Base-by-base conservation (phyloP, 2,797 vertebrate species). In the Capromys pilorides region DNA sequence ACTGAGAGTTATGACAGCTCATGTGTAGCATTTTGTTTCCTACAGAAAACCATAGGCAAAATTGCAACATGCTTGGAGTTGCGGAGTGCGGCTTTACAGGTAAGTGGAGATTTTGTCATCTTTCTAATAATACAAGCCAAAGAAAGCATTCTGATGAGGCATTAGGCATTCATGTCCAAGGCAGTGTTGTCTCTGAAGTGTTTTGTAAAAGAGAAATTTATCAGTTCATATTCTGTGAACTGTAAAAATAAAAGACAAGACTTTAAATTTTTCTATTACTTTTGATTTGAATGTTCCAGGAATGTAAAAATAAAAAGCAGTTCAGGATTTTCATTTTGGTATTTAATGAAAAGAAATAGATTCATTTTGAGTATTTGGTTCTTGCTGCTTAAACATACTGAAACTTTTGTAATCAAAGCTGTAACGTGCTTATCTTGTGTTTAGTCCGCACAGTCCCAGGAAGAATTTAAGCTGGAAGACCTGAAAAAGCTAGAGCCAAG, bases 61-160 rank as follows among this genome's bases (percentile, higher is more conserved):
- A 99, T 99, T 97, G 99, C 99, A 98, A 99, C 99, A 98, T 99
- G 99, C 96, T 98, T 99, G 98, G 99, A 99, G 98, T 98, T 99
- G 98, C 98, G 99, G 98, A 99, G 99, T 94, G 98, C 98, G 95
- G 99, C 99, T 97, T 98, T 99, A 98, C 99, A 99, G 99, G 99
- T 99, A 98, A 90, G 96, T 97, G 26, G 2, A 5, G 1, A 31
- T 69, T 36, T 78, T 73, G 19, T 22, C 4, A 18, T 39, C 2
- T 87, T 93, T 54, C 2, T 88, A 64, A 39, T 88, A 64, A 39
- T 59, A 51, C 39, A 86, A 82, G 61, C 33, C 36, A 89, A 88
- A 71, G 87, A 49, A 62, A 49, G 81, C 64, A 45, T 57, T 91
- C 5, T 87, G 14, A 11, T 82, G 64, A 94, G 61, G 86, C 19